Evolutionary conservation across 1,140 invertebrate genomes (phyloP).

Genomic region (Ceratina calcarata): DNA sequence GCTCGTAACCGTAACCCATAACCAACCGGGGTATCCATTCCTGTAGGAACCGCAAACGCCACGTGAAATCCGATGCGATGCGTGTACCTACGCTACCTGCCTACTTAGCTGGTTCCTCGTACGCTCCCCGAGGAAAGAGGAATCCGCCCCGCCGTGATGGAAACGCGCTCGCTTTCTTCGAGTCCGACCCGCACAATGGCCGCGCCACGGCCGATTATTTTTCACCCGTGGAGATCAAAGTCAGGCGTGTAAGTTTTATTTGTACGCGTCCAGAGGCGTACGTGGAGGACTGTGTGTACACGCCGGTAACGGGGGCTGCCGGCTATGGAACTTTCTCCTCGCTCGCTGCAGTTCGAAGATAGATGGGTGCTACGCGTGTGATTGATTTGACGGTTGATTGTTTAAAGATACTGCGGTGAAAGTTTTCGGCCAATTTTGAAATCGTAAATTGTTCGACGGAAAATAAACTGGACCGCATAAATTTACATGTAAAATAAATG

Average conservation of each 20-base stretch:
- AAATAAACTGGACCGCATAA: no score
- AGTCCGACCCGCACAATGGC: slow-evolving; percentile 1
- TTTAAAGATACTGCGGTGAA: no score
- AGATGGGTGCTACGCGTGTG: no score
- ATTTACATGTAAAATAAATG: no score
- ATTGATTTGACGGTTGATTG: no score
- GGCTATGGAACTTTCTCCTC: no score
- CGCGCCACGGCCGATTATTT: slow-evolving; percentile 10
- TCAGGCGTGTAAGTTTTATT: slow-evolving; percentile 13
- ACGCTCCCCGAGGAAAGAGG: slow-evolving; percentile 39
- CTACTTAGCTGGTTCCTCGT: slow-evolving; percentile 1
- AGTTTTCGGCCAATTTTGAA: no score
- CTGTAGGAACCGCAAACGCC: slow-evolving; percentile 74
- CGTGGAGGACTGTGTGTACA: no score
- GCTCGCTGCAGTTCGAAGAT: no score
- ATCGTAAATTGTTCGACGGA: no score
- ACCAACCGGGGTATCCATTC: slow-evolving; percentile 73
- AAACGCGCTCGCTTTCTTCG: slow-evolving; percentile 53
- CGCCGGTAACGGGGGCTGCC: no score
- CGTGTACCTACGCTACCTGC: slow-evolving; percentile 43
- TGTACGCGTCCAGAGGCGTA: no score
- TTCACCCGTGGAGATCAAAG: slow-evolving; percentile 15
- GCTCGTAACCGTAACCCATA: slow-evolving; percentile 65
- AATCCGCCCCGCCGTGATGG: slow-evolving; percentile 29
- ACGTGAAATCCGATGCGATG: slow-evolving; percentile 77